Evolutionary conservation across 2,888 invertebrate species (phyloP).

Genomic region (Choristoneura rosaceana): DNA sequence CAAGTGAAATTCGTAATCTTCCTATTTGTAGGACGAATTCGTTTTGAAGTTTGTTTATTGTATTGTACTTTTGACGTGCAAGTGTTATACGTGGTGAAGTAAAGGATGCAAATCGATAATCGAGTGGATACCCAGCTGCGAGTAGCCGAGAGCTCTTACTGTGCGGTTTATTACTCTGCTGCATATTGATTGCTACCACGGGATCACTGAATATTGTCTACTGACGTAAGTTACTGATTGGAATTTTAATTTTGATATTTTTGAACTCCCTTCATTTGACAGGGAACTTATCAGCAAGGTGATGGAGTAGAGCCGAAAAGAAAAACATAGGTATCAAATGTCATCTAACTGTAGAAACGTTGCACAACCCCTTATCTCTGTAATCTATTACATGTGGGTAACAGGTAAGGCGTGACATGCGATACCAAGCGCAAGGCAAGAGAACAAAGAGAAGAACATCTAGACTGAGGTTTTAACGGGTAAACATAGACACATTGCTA

Average conservation of each 20-base stretch:
- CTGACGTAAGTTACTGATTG: slow-evolving; percentile 64
- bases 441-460: slow-evolving; percentile 30
- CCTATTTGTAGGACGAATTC: slow-evolving; percentile 69
- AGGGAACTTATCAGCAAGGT: slow-evolving; percentile 21
- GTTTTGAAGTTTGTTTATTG: slow-evolving; percentile 70
- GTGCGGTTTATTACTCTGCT: slow-evolving; percentile 72
- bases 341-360: slow-evolving; percentile 21
- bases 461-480: slow-evolving; percentile 13
- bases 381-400: slow-evolving; percentile 36
- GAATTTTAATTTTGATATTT: slow-evolving; percentile 23
- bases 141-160: slow-evolving; percentile 66
- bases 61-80: slow-evolving; percentile 64
- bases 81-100: slow-evolving; percentile 71
- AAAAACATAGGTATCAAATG: slow-evolving; percentile 24
- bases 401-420: slow-evolving; percentile 38
- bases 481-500: slow-evolving; percentile 14
- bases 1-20: slow-evolving; percentile 80
- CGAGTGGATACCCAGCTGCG: slow-evolving; percentile 69
- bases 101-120: slow-evolving; percentile 80
- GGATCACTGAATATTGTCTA: slow-evolving; percentile 66
- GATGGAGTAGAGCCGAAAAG: slow-evolving; percentile 9
- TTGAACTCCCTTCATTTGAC: background rate
- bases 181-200: slow-evolving; percentile 81
- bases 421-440: slow-evolving; percentile 29
- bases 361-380: slow-evolving; percentile 40